A percentile compares a stretch with the other conserved stretches of the same genome.
phyloP scores from a whole-genome alignment of 2,113 vertebrate genomes.

The Hemichromis elongatus region DNA sequence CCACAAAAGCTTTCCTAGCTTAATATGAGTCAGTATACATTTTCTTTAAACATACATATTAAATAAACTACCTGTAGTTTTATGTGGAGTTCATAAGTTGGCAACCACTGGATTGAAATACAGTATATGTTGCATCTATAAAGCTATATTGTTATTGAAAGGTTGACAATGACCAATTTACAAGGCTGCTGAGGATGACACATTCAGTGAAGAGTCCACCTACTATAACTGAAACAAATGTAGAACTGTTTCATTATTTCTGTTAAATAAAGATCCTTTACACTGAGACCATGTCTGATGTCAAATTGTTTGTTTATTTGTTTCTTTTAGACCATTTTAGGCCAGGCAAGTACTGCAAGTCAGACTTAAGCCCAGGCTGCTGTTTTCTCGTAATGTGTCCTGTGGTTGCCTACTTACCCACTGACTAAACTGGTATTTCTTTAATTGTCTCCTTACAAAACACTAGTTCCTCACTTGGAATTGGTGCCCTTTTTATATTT shows the following conservation, averaged over 20 bases:
- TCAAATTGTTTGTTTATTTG: not conserved
- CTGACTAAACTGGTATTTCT: no score
- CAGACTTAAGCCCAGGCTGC: no score
- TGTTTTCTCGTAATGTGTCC: no score
- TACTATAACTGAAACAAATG: not conserved
- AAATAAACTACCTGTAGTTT: not conserved
- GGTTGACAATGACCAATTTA: not conserved
- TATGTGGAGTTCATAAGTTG: not conserved
- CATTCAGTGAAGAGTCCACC: not conserved
- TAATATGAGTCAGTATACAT: not conserved
- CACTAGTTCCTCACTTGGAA: no score
- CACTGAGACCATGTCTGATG: not conserved
- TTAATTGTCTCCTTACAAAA: no score
- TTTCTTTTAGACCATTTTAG: not conserved
- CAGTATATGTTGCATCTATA: not conserved
- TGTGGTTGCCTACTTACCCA: no score
- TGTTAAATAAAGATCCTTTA: not conserved
- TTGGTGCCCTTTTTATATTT: no score
- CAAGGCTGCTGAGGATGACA: not conserved
- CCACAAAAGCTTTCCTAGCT: not conserved
- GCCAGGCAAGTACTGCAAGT: not conserved
- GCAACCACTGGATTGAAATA: not conserved
- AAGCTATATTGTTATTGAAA: not conserved
- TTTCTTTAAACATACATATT: not conserved
- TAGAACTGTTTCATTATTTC: not conserved